Evolutionary conservation across 2,888 invertebrate species (phyloP).

Genomic region (Masnerella sp.): DNA sequence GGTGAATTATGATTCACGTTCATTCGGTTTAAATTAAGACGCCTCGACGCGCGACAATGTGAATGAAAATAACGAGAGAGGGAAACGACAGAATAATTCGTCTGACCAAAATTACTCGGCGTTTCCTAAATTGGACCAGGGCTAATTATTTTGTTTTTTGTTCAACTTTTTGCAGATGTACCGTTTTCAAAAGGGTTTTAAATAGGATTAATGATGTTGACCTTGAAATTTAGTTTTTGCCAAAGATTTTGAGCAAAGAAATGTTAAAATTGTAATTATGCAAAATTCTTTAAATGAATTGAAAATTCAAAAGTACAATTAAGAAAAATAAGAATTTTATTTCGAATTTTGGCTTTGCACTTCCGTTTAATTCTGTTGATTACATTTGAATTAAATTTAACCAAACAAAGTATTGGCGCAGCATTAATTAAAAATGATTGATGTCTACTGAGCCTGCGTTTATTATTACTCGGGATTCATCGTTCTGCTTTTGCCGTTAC

Average conservation of each 20-base stretch:
- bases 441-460: constrained; percentile 4
- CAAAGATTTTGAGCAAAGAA: too few relatives aligned
- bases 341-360: background rate
- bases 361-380: background rate
- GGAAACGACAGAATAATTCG: too few relatives aligned
- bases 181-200: too few relatives aligned
- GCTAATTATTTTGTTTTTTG: background rate
- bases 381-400: background rate
- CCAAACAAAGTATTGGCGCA: background rate
- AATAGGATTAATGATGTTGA: too few relatives aligned
- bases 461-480: constrained; percentile 21
- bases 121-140: background rate
- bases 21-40: constrained; percentile 50
- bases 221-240: too few relatives aligned
- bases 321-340: too few relatives aligned
- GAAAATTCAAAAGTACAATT: too few relatives aligned
- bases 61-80: constrained; percentile 18
- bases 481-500: constrained; percentile 32
- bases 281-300: too few relatives aligned
- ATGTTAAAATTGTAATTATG: too few relatives aligned
- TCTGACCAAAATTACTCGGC: background rate
- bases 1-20: constrained; percentile 56
- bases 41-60: constrained; percentile 39
- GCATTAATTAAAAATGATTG: constrained; percentile 26
- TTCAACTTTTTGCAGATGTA: too few relatives aligned